Evolutionary conservation across 2,888 invertebrate genomes (phyloP).

Genomic region (Plagodis dolabraria): DNA sequence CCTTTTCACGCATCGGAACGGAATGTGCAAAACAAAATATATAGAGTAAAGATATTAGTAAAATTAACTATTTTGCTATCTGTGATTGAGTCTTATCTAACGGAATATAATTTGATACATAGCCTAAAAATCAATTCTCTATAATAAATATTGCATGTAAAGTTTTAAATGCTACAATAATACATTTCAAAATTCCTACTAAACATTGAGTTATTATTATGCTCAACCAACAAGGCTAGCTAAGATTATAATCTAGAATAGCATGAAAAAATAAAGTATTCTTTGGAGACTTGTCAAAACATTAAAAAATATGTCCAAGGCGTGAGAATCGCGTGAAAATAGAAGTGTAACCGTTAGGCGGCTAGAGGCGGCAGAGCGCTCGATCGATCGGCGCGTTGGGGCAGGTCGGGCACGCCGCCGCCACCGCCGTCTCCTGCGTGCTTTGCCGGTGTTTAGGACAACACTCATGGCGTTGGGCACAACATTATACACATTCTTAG

Average conservation of each 20-base stretch:
- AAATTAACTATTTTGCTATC: no score
- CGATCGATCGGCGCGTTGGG: conserved; percentile 76
- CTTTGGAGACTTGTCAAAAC: conserved; percentile 33
- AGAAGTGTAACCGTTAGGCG: conserved; percentile 52
- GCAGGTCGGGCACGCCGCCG: conserved; percentile 69
- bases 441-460: conserved; percentile 36
- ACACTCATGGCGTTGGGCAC: conserved; percentile 4
- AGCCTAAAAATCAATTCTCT: no score
- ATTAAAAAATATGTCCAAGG: conserved; percentile 15
- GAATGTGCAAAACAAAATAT: no score
- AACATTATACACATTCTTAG: not conserved
- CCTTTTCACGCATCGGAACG: no score
- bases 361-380: conserved; percentile 57
- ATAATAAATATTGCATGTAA: no score
- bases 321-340: conserved; percentile 39
- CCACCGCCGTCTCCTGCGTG: conserved; percentile 47
- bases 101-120: no score
- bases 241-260: not conserved
- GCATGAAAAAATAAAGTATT: conserved; percentile 9
- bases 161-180: no score
- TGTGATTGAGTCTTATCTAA: no score
- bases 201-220: no score
- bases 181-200: no score
- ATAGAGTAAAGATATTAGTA: no score
- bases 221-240: no score